phyloP scores from a whole-genome alignment of 1,140 invertebrate species.

The Heliothis subflexa region DNA sequence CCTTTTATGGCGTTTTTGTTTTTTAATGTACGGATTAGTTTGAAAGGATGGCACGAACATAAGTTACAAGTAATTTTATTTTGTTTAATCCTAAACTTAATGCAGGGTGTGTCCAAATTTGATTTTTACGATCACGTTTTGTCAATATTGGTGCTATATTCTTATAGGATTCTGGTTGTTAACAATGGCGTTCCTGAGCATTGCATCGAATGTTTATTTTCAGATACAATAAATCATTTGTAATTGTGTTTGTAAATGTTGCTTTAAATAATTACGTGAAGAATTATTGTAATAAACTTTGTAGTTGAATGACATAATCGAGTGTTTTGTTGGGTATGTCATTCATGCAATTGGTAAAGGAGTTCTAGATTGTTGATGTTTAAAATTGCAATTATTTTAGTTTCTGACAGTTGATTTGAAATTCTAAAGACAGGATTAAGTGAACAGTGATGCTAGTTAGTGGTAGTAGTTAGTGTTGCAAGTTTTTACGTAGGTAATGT shows the following conservation, averaged over 20 bases:
- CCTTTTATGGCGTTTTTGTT: not conserved
- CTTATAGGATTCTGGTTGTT: conserved; percentile 9
- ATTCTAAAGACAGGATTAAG: not conserved
- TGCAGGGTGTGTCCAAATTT: not conserved
- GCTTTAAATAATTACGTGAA: conserved; percentile 36
- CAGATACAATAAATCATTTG: conserved; percentile 40
- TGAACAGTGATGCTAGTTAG: not conserved
- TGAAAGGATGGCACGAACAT: not conserved
- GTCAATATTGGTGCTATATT: conserved; percentile 21
- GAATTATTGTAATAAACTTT: conserved; percentile 33
- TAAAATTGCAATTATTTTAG: not conserved
- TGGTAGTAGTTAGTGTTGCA: not conserved
- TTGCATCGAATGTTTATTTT: conserved; percentile 37
- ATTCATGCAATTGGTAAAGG: conserved; percentile 13
- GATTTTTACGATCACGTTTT: conserved; percentile 1
- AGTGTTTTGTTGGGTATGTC: not conserved
- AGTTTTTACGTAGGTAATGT: not conserved
- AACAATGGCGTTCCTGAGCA: conserved; percentile 29
- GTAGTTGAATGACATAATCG: conserved; percentile 42
- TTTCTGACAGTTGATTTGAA: not conserved
- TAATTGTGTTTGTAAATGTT: conserved; percentile 21
- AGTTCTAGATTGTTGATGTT: conserved; percentile 17
- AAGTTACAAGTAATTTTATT: conserved; percentile 20
- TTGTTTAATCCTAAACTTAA: conserved; percentile 26
- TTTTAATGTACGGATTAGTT: conserved; percentile 29